Base-by-base conservation (phyloP, 2,797 vertebrate genomes). In the Rhabdophis nuchalis region DNA sequence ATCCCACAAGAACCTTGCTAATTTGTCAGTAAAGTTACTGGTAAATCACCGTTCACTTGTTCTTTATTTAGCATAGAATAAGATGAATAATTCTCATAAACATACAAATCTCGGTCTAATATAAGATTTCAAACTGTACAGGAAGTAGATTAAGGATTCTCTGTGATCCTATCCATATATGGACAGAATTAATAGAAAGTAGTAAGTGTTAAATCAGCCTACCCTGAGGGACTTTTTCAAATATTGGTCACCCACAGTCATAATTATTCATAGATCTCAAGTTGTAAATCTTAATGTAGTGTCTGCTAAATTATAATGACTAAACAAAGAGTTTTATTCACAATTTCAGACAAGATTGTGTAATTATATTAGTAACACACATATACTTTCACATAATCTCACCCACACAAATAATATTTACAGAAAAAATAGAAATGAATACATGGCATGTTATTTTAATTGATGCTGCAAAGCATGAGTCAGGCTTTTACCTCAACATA, bases 221-320 rank as follows among this genome's bases (percentile, higher is more conserved):
- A 1, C 14, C 11, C 0, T 72, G 11, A 58, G 32, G n/a, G 53
- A 68, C 20, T 61, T 92, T 86, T 23, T 27, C 0, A 85, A 32
- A 54, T 88, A 58, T 91, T 85, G 36, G 41, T 93, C n/a, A 56
- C 41, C 25, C 64, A 57, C 92, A 82, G 23, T 89, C 68, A 85
- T 85, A 52, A 60, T 60, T 94, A 95, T 96, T 95, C 94, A 94
- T 91, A 1, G 89, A 0, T 91, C 91, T 95, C 91, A 85, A 94
- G 93, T 0, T 0, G 53, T 92, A 57, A 2, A 77, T 82, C 94
- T 54, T 93, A 90, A 11, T 91, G 50, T n/a, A 60, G 54, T 87
- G 46, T 87, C 77, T 72, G 53, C 32, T 41, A 57, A 72, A 20
- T 29, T 72, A 36, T 52, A 77, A 86, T 86, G 23, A 91, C 53